A percentile compares a stretch with the other conserved stretches of the same genome.
Conservation (phyloP, 2,888 invertebrate species). For the Eupithecia subfuscata region DNA sequence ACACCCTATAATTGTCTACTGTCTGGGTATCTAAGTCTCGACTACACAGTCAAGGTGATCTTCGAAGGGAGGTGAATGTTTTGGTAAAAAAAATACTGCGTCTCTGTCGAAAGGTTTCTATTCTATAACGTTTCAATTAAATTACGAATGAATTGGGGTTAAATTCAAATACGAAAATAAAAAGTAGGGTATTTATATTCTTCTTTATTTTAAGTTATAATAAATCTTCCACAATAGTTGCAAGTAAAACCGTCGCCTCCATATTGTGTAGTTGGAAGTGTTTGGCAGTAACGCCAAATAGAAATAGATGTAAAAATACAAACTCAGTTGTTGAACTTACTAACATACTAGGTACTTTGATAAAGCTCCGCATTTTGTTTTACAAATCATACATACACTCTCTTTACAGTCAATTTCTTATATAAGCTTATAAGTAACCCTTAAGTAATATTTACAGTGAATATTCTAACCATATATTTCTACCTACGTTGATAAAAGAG, state of each 20-base stretch:
- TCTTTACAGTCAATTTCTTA: slow-evolving; percentile 80
- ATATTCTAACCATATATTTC: slow-evolving; percentile 75
- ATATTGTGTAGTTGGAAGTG: slow-evolving; percentile 77
- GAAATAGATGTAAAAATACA: slow-evolving; percentile 83
- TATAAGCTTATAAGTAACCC: slow-evolving; percentile 54
- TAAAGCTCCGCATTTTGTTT: slow-evolving; percentile 84
- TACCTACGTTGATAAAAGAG: slow-evolving; percentile 83
- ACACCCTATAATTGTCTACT: neutral
- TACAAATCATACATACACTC: slow-evolving; percentile 83
- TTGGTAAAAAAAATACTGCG: neutral
- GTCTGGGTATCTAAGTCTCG: neutral
- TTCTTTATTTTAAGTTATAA: slow-evolving; percentile 80
- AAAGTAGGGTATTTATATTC: slow-evolving; percentile 58
- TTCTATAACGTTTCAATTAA: neutral
- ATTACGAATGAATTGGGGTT: neutral
- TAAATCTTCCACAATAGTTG: slow-evolving; percentile 77
- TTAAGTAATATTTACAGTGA: slow-evolving; percentile 76
- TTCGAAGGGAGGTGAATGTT: too few species aligned
- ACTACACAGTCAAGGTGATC: neutral
- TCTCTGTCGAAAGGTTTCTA: neutral
- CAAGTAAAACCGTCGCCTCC: slow-evolving; percentile 62
- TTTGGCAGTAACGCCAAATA: slow-evolving; percentile 70
- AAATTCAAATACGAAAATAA: slow-evolving; percentile 39
- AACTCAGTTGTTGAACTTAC: slow-evolving; percentile 77
- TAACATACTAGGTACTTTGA: slow-evolving; percentile 81